Conservation (phyloP, 2,888 invertebrate genomes). For the Drosophila cracens region DNA sequence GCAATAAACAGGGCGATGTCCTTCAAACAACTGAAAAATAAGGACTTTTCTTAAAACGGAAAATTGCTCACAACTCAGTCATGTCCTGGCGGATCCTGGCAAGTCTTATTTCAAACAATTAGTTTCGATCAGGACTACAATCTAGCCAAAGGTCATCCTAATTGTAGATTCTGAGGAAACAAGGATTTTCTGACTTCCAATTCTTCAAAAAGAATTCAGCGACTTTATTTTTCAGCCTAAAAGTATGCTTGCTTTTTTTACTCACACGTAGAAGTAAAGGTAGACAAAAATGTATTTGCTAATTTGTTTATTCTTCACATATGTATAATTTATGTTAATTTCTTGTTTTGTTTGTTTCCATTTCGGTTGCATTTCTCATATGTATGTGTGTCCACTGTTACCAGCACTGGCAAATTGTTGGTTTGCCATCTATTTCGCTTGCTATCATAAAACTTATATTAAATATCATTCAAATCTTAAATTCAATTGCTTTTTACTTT, state of each 20-base stretch:
- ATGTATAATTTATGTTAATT: conserved; percentile 73
- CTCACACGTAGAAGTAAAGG: neutral
- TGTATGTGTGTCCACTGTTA: conserved; percentile 50
- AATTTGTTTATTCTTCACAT: conserved; percentile 73
- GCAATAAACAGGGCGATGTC: too few species aligned
- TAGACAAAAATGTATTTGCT: conserved; percentile 49
- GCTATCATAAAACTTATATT: conserved; percentile 70
- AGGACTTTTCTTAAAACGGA: too few species aligned
- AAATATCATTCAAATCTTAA: conserved; percentile 69
- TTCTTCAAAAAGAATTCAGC: neutral
- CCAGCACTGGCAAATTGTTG: conserved; percentile 32
- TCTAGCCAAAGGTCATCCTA: neutral
- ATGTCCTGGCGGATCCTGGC: neutral
- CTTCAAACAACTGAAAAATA: too few species aligned
- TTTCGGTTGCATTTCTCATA: conserved; percentile 59
- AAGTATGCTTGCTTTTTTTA: neutral
- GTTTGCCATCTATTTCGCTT: conserved; percentile 32
- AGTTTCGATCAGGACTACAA: neutral
- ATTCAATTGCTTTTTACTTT: conserved; percentile 70
- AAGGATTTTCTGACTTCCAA: neutral
- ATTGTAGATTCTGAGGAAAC: neutral
- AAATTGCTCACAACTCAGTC: neutral
- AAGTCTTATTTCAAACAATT: neutral
- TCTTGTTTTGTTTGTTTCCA: conserved; percentile 41
- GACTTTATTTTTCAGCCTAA: neutral